A percentile compares a stretch with the other conserved stretches of the same genome.
These are phyloP conservation scores for Orestias chungarensis DNA, from an alignment of 2,797 vertebrate genomes.

Conservation along the genomic window DNA sequence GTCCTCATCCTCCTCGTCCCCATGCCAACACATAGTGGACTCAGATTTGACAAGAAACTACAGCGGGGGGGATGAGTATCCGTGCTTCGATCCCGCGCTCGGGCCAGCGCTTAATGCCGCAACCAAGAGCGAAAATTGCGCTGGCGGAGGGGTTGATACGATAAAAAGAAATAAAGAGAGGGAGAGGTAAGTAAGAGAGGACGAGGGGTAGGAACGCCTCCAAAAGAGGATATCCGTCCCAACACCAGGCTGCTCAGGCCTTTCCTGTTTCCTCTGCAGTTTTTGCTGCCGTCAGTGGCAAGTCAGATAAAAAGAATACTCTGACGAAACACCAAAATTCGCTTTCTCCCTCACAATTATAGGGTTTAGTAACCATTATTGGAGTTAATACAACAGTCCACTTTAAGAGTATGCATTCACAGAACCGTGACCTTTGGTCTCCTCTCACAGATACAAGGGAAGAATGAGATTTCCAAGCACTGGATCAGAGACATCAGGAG, in stretches of 20 bases:
- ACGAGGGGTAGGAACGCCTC: conserved; percentile 74
- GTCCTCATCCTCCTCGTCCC: conserved; percentile 76
- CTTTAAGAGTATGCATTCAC: neutral
- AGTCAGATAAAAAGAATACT: conserved; percentile 21
- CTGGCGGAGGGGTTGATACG: conserved; percentile 4
- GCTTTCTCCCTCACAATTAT: neutral
- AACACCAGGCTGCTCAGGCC: conserved; percentile 80
- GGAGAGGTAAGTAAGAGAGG: conserved; percentile 70
- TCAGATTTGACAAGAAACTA: conserved; percentile 8
- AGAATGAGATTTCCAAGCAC: conserved; percentile 64
- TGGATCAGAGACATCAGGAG: conserved; percentile 48
- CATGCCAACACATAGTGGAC: conserved; percentile 77
- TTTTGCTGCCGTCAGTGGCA: conserved; percentile 69
- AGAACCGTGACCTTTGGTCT: conserved; percentile 22
- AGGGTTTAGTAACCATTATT: conserved; percentile 20
- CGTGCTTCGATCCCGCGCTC: conserved; percentile 1
- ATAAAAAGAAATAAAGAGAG: conserved; percentile 71
- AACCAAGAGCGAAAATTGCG: conserved; percentile 36
- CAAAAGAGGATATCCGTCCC: conserved; percentile 82
- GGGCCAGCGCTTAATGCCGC: conserved; percentile 39
- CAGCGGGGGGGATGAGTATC: conserved; percentile 10
- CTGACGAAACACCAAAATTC: neutral
- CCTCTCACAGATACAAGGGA: conserved; percentile 46
- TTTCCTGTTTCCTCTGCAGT: conserved; percentile 84
- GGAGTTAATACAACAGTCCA: conserved; percentile 10